Evolutionary conservation across 2,797 vertebrate species (phyloP), one percentile per base, ranked within the genome.

Genomic region (Octomys mimax): DNA sequence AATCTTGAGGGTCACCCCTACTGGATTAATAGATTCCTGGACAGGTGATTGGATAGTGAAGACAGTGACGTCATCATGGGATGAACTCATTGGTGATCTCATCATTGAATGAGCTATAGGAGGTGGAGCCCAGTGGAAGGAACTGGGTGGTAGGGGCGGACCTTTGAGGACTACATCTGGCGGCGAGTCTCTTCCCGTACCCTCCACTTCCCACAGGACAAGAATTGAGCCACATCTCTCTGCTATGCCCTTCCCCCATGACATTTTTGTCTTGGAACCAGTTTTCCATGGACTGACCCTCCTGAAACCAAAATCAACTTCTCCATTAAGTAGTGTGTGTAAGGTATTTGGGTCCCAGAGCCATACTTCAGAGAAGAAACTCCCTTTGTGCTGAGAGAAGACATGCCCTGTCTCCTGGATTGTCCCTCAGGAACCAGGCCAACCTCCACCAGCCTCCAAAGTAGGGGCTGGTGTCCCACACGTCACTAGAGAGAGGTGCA

Each of bases 401-500:
- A 49, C 70, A 33, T 21, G n/a, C 6, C 36, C 14, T 13, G 39
- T 22, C 59, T 8, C 26, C 21, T 2, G 9, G 24, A 31, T 42
- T 22, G 88, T 64, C 5, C 0, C 80, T 59, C 82, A 49, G 24
- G 33, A 10, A 57, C 18, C 31, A 4, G n/a, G 36, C 68, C 36
- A 24, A 19, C 36, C 18, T 62, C 33, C 26, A n/a, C 18, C 21
- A 24, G 10, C n/a, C 66, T 36, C 21, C 14, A 2, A 3, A 5
- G 10, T 3, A 16, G 24, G 19, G 9, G 5, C 82, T 0, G 3
- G 77, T 2, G 14, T 28, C 3, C 0, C 31, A 42, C 19, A 16
- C 22, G 5, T 36, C 31, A 24, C 64, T 46, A 46, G n/a, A n/a
- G n/a, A 36, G 73, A 33, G 54, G 64, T 28, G 31, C 57, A 12